phyloP scores from a whole-genome alignment of 2,888 invertebrate species.

The Yponomeuta sedellus region DNA sequence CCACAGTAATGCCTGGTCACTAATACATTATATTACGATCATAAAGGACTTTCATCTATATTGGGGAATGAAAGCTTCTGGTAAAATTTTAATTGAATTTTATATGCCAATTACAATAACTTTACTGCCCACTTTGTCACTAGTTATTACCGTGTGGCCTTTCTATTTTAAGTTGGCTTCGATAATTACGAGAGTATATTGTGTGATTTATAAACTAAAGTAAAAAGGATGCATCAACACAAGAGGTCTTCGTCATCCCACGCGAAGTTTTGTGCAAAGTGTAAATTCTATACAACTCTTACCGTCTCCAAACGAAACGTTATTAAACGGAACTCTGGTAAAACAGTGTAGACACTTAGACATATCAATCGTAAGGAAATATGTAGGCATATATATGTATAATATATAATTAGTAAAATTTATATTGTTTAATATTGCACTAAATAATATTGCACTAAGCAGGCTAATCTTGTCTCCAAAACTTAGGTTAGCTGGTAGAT shows the following conservation, averaged over 20 bases:
- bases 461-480: too few species aligned
- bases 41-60: background rate
- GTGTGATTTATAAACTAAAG: background rate
- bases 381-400: too few species aligned
- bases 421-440: too few species aligned
- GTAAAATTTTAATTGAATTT: slow-evolving; percentile 1
- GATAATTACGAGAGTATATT: background rate
- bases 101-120: background rate
- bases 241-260: background rate
- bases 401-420: too few species aligned
- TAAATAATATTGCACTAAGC: too few species aligned
- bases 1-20: background rate
- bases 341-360: too few species aligned
- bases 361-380: too few species aligned
- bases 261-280: background rate
- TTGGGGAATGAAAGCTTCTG: background rate
- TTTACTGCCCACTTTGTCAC: slow-evolving; percentile 2
- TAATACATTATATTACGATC: background rate
- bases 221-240: slow-evolving; percentile 5
- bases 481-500: too few species aligned
- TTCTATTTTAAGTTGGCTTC: background rate
- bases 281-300: background rate
- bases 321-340: background rate
- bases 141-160: background rate
- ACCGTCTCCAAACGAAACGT: background rate